Evolutionary conservation across 1,140 invertebrate genomes (phyloP).

Genomic region (Camponotus floridanus): DNA sequence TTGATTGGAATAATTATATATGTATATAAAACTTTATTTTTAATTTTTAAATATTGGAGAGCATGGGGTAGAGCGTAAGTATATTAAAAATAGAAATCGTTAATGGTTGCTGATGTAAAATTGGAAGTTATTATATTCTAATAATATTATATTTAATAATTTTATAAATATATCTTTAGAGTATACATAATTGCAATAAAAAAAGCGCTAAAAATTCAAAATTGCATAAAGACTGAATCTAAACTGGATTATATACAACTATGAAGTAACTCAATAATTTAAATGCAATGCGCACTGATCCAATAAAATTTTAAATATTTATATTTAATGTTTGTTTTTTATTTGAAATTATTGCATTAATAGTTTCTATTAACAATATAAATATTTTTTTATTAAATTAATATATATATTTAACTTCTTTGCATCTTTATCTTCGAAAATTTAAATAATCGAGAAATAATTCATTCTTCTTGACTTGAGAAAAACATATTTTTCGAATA

Average conservation of each 20-base stretch:
- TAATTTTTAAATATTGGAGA: background rate
- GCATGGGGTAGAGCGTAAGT: background rate
- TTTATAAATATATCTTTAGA: background rate
- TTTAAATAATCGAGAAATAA: background rate
- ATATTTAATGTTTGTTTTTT: background rate
- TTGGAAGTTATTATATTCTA: background rate
- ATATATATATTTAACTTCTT: background rate
- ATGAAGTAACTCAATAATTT: background rate
- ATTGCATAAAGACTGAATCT: background rate
- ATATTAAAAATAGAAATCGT: background rate
- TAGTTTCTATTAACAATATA: too few species aligned
- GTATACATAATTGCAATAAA: background rate
- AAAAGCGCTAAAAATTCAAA: background rate
- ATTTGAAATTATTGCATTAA: background rate
- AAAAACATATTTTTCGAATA: conserved; percentile 2
- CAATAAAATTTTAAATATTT: background rate
- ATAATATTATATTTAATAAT: background rate
- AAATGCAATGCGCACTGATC: background rate
- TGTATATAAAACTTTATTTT: too few species aligned
- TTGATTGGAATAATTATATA: background rate
- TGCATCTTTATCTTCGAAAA: background rate
- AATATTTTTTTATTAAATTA: too few species aligned
- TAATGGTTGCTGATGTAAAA: background rate
- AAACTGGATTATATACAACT: background rate
- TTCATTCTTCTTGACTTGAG: background rate